Conservation (phyloP, 2,797 vertebrate genomes). For the Silurus aristotelis region DNA sequence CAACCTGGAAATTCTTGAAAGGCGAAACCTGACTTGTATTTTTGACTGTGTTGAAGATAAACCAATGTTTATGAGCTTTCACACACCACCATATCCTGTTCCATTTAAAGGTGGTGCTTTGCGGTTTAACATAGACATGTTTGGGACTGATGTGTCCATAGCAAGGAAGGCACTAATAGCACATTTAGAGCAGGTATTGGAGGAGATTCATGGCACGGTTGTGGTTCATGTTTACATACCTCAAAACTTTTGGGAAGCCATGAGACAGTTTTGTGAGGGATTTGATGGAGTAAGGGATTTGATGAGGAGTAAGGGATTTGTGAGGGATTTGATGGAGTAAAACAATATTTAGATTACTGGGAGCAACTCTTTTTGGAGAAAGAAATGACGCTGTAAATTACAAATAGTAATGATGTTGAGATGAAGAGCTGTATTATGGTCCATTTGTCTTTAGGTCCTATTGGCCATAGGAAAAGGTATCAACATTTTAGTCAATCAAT, state of each 20-base stretch:
- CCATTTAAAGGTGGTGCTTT: slow-evolving; percentile 54
- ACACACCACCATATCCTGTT: slow-evolving; percentile 53
- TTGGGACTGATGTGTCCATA: slow-evolving; percentile 45
- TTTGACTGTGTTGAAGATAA: slow-evolving; percentile 36
- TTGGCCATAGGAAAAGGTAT: no score
- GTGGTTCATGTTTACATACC: slow-evolving; percentile 56
- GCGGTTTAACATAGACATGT: slow-evolving; percentile 58
- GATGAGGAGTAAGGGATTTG: no score
- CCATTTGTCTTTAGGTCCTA: no score
- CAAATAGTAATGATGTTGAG: not conserved
- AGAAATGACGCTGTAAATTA: not conserved
- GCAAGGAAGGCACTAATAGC: slow-evolving; percentile 46
- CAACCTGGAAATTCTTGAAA: slow-evolving; percentile 56
- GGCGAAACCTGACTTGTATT: slow-evolving; percentile 54
- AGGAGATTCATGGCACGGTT: slow-evolving; percentile 39
- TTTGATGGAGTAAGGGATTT: slow-evolving; percentile 37
- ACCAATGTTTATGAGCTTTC: slow-evolving; percentile 55
- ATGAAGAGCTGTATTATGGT: not conserved
- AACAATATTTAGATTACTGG: slow-evolving; percentile 18
- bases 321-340: slow-evolving; percentile 43
- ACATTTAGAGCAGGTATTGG: slow-evolving; percentile 53
- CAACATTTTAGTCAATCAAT: no score
- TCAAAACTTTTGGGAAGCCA: slow-evolving; percentile 38
- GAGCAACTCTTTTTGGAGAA: slow-evolving; percentile 55
- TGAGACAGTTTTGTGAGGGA: slow-evolving; percentile 57